These are phyloP conservation scores for Brachyhypopomus occidentalis DNA, from an alignment of 2,113 vertebrate genomes.

Conservation along the genomic window DNA sequence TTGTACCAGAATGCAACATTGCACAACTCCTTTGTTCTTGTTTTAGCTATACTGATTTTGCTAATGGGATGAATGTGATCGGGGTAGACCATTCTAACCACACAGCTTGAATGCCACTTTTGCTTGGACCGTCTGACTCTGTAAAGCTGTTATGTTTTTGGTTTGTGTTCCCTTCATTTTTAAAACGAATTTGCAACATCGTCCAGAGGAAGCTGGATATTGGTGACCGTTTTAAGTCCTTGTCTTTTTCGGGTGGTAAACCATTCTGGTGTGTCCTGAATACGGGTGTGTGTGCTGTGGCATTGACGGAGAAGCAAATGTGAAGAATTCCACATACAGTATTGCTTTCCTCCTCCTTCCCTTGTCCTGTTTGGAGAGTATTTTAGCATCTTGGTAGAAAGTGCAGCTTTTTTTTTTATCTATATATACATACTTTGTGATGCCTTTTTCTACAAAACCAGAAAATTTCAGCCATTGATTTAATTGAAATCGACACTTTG, in stretches of 20 bases:
- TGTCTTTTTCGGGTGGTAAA: not conserved
- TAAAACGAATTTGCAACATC: not conserved
- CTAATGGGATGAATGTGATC: constrained; percentile 43
- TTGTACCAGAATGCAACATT: constrained; percentile 61
- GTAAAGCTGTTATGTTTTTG: constrained; percentile 5
- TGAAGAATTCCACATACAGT: not conserved
- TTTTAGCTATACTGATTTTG: constrained; percentile 37
- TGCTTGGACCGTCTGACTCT: not conserved
- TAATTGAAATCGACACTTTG: not conserved
- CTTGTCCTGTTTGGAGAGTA: not conserved
- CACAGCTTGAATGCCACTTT: not conserved
- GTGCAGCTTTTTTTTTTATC: not conserved
- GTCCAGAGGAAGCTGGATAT: not conserved
- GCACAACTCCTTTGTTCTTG: constrained; percentile 55
- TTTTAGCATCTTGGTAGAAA: not conserved
- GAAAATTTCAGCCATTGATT: not conserved
- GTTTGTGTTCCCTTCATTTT: not conserved
- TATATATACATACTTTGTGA: not conserved
- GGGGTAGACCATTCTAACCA: constrained; percentile 33
- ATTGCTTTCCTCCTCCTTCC: not conserved
- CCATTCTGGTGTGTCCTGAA: not conserved
- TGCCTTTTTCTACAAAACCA: not conserved
- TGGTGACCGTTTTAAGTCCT: not conserved
- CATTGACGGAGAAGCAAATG: too few relatives aligned
- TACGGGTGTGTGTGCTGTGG: not conserved